Percentiles rank a stretch among this genome's conserved stretches.
Evolutionary conservation across 2,888 invertebrate species (phyloP).

Genomic region (Morpho achilles): DNA sequence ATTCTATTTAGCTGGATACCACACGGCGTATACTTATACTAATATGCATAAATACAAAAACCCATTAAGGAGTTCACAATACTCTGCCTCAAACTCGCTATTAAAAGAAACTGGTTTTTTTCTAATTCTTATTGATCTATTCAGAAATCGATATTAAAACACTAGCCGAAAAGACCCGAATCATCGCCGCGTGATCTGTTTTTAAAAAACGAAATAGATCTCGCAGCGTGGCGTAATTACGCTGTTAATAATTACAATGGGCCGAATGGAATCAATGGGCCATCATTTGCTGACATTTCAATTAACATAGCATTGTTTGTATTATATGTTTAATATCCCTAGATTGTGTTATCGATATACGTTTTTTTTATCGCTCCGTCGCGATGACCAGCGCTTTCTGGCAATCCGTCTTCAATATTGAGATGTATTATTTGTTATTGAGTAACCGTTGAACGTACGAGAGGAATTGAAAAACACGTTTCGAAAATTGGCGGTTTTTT

Average conservation of each 20-base stretch:
- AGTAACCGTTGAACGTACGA: conserved; percentile 33
- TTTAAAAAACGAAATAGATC: conserved; percentile 60
- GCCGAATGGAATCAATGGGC: conserved; percentile 66
- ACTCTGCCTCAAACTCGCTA: conserved; percentile 17
- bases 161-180: conserved; percentile 52
- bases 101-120: conserved; percentile 30
- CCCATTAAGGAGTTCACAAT: neutral
- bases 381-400: conserved; percentile 45
- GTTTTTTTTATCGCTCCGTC: conserved; percentile 33
- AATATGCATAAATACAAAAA: neutral
- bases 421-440: conserved; percentile 61
- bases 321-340: conserved; percentile 73
- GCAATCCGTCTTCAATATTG: conserved; percentile 35
- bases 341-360: conserved; percentile 79
- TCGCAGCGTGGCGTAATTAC: conserved; percentile 72
- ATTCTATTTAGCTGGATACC: too few relatives aligned
- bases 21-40: too few relatives aligned
- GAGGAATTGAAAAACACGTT: conserved; percentile 24
- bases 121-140: conserved; percentile 25
- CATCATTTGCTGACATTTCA: conserved; percentile 76
- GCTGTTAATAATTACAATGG: conserved; percentile 72
- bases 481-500: conserved; percentile 13
- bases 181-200: conserved; percentile 65
- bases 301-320: conserved; percentile 76
- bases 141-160: conserved; percentile 63